Base-by-base conservation (phyloP, 2,888 invertebrate species). In the Loripinus fragilis region DNA sequence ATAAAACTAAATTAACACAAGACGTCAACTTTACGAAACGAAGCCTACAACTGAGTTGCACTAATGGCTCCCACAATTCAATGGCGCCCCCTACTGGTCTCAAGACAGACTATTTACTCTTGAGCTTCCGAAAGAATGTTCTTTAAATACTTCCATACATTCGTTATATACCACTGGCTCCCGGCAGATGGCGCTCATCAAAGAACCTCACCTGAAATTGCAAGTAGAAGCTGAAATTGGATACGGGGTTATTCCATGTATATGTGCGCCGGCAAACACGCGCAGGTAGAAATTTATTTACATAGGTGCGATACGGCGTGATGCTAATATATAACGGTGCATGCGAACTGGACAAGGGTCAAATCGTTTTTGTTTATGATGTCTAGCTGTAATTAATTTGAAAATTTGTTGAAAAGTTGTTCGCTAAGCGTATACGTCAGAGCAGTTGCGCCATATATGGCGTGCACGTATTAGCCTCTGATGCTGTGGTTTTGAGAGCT, bases 111-210 rank as follows among this genome's bases (percentile, higher is more conserved):
- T 85, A 83, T 83, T 81, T 78, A 83, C 83, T 79, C 86, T 83
- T 79, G 85, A 85, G 86, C 85, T 86, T 87, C 87, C 87, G 87
- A 87, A 85, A 85, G 82, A 85, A 86, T 89, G 86, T 77, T 77
- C 87, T 88, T 89, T 90, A 91, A 90, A 90, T 90, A 90, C 89
- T 86, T 85, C 76, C 84, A 74, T 83, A 81, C 85, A 81, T 83
- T 72, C 76, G 86, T 85, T 90, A 87, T 90, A 90, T 90, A 90
- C 81, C 80, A 78, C 78, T 71, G 71, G 60, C 76, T 69, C 81
- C 78, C 86, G 71, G 83, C 78, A 88, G 88, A 84, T 80, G 88
- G 86, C 85, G 87, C 85, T 71, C 68, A 42, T 83, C 72, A 69
- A 55, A 78, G 67, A 74, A 48, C 69, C 71, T 78, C 79, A 81